Base-by-base conservation (phyloP, 2,888 invertebrate species). In the Ischnura elegans region DNA sequence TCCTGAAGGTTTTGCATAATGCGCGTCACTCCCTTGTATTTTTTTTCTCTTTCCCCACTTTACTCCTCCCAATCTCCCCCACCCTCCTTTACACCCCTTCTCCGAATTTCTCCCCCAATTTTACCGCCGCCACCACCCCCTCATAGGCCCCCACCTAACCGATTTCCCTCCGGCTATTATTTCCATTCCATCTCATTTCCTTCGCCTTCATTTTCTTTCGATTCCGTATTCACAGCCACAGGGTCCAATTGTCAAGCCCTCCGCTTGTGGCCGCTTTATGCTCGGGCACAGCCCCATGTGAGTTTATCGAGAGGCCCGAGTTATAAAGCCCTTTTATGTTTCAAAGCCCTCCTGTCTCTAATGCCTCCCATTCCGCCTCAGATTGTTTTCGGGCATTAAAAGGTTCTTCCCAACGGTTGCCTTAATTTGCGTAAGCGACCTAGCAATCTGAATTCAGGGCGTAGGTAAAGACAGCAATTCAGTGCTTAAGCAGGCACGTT, bases 111-210 rank as follows among this genome's bases (percentile, higher is more conserved):
- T 55, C 87, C 61, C 55, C 42, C 55, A 25, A 87, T 76, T 36
- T 36, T 10, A 47, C 87, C 55, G n/a, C 51, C 42, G 19, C 29
- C 36, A 36, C 55, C 55, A 42, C 51, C 29, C 4, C 55, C 87
- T 51, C 51, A 51, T 19, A 55, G 19, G 6, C 42, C 87, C 42
- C 42, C 55, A 16, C 55, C 13, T 87, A 55, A 43, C 87, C 87
- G 36, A 87, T 55, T 76, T 55, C 55, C 87, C 55, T 61, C 87
- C 42, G 55, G 87, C 42, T 55, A 87, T 76, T 76, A 76, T 87
- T 87, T 87, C 55, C 55, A 55, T 55, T n/a, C 51, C 51, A 87
- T 87, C 87, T 87, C 87, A 87, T 87, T 87, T 87, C 55, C 87
- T 87, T 19, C 55, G 36, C 36, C 87, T 42, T 55, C 87, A 36